Percentiles rank a stretch among this genome's conserved stretches.
Evolutionary conservation across 2,797 vertebrate species (phyloP).

Genomic region (Menidia menidia): DNA sequence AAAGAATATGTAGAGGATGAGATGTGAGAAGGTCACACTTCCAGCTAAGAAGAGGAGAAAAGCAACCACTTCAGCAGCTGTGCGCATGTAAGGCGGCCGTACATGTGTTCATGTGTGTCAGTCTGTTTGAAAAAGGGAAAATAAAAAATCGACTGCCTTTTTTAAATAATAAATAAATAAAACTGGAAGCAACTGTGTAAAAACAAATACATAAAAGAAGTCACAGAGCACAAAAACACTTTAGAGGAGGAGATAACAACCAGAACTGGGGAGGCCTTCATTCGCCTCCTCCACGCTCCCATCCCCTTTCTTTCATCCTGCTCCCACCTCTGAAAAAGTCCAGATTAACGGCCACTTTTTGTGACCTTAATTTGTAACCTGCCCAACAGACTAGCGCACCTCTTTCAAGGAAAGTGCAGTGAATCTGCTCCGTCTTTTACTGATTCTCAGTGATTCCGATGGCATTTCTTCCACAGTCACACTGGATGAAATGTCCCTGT

Average conservation of each 20-base stretch:
- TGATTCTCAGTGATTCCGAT: slow-evolving; percentile 60
- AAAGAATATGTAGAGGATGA: slow-evolving; percentile 57
- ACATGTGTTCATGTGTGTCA: neutral
- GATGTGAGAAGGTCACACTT: slow-evolving; percentile 57
- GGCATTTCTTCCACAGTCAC: slow-evolving; percentile 28
- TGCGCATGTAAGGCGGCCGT: slow-evolving; percentile 22
- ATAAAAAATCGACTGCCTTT: neutral
- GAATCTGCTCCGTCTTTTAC: slow-evolving; percentile 57
- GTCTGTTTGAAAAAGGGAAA: slow-evolving; percentile 11
- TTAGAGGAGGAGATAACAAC: slow-evolving; percentile 58
- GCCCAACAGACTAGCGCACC: slow-evolving; percentile 47
- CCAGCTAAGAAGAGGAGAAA: slow-evolving; percentile 54
- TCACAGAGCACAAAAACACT: slow-evolving; percentile 31
- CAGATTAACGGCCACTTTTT: slow-evolving; percentile 64
- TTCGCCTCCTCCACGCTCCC: slow-evolving; percentile 53
- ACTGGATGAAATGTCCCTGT: slow-evolving; percentile 54
- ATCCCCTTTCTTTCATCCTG: slow-evolving; percentile 23
- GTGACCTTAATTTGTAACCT: slow-evolving; percentile 63
- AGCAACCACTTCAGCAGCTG: slow-evolving; percentile 59
- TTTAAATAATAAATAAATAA: too few relatives aligned
- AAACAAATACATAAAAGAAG: slow-evolving; percentile 10
- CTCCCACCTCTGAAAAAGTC: slow-evolving; percentile 65
- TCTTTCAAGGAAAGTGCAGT: slow-evolving; percentile 63
- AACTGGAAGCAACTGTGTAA: neutral
- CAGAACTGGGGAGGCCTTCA: slow-evolving; percentile 40